Base-by-base conservation (phyloP, 1,140 invertebrate genomes). In the Scylla paramamosain region DNA sequence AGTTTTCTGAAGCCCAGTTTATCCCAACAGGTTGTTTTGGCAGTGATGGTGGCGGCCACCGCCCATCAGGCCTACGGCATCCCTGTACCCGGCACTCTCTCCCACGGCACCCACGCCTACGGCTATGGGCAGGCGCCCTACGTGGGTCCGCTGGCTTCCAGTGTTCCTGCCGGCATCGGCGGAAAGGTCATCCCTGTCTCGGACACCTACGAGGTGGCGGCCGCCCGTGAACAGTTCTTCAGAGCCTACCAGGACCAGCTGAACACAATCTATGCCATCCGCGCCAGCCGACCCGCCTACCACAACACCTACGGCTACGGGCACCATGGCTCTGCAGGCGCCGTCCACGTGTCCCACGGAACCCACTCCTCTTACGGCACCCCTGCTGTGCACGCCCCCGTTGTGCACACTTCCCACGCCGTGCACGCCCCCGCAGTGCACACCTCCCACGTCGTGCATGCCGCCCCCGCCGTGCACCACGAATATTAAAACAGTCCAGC, bases 151-250 rank as follows among this genome's bases (percentile, higher is more conserved):
- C n/a, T 95, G 6, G 95, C 95, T 28, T 84, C 95, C 31, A 94
- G 92, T 28, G 92, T 95, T 86, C 95, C 95, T 10, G 93, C 95
- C n/a, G 93, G 95, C n/a, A 90, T 95, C 32, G 88, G 86, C 46
- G 95, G 95, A 28, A 67, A 52, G n/a, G 32, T 94, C 59, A 94
- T 92, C 39, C 95, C 91, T 14, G 93, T 95, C 45, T 32, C 46
- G 10, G 95, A 95, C 88, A 95, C 95, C 8, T 82, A 59, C 0
- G 95, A 95, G 28, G 95, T 95, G 25, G 88, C 92, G 45, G 95
- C 95, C 59, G 95, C 95, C 39, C 45, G 88, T 6, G 59, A 90
- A 12, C 87, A 93, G 16, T 95, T 95, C 92, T n/a, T 45, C 29
- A 29, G 52, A 6, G 93, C 46, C 52, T 95, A 77, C 89, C 77